Percentiles rank a stretch among this genome's conserved stretches.
Conservation (phyloP, 2,888 invertebrate genomes). For the Philereme transversata region DNA sequence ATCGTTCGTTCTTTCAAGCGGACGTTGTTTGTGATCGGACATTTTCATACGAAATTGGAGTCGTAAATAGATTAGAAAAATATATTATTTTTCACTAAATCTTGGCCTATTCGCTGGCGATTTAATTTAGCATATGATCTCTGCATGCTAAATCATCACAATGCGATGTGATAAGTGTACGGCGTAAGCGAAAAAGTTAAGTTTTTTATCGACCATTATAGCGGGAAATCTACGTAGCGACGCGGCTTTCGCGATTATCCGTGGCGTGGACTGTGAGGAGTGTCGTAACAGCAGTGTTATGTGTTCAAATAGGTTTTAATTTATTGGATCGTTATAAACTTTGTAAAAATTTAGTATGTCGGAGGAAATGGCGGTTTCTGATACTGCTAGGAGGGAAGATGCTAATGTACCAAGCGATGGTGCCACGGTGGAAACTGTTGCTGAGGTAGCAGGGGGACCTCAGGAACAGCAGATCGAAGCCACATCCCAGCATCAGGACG, state of each 20-base stretch:
- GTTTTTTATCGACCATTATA: slow-evolving; percentile 67
- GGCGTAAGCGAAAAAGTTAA: slow-evolving; percentile 44
- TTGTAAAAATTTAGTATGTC: slow-evolving; percentile 77
- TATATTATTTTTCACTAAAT: slow-evolving; percentile 2
- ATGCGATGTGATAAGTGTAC: slow-evolving; percentile 42
- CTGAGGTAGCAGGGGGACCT: slow-evolving; percentile 46
- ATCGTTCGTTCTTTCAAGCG: slow-evolving; percentile 46
- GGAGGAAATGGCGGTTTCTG: slow-evolving; percentile 79
- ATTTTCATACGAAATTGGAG: slow-evolving; percentile 70
- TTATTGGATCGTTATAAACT: slow-evolving; percentile 62
- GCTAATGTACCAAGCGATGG: slow-evolving; percentile 58
- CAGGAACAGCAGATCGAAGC: slow-evolving; percentile 46
- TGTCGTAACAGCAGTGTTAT: slow-evolving; percentile 72
- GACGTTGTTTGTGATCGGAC: slow-evolving; percentile 78
- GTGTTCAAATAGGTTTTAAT: slow-evolving; percentile 68
- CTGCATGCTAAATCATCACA: slow-evolving; percentile 14
- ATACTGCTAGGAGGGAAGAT: slow-evolving; percentile 69
- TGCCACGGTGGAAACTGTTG: slow-evolving; percentile 48
- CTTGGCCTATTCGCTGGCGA: not conserved
- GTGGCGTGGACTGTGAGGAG: slow-evolving; percentile 58
- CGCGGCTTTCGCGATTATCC: slow-evolving; percentile 72
- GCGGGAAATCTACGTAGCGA: slow-evolving; percentile 80
- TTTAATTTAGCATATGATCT: slow-evolving; percentile 3
- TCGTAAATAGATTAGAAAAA: slow-evolving; percentile 48
- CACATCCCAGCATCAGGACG: slow-evolving; percentile 42